Base-by-base conservation (phyloP, 2,888 invertebrate genomes). In the Cheilosia pagana region DNA sequence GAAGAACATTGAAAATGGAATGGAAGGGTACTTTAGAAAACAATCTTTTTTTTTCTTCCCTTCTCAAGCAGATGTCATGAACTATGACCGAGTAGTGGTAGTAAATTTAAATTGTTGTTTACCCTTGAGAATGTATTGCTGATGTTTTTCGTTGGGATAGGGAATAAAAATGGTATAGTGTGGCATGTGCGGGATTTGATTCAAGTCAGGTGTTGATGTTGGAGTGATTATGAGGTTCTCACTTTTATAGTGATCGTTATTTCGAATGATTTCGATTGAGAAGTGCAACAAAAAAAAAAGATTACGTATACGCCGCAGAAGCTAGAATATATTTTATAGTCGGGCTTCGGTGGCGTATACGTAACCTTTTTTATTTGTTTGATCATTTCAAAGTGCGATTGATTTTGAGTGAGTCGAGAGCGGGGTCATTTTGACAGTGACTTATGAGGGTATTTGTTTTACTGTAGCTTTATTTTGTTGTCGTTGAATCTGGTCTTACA, bases 51-150 rank as follows among this genome's bases (percentile, higher is more conserved):
- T 67, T 70, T 75, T 48, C 53, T 35, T 39, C 28, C 23, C 23
- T 57, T 45, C 21, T 35, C 41, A 41, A 81, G 35, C 85, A 85
- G 70, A 85, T 85, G 85, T 76, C 85, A 76, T 81, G 85, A 85
- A 85, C 85, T 85, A 85, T 81, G 85, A 85, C 85, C 85, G 79
- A 81, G 70, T 76, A 62, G 62, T 76, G 71, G 79, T 67, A 85
- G 85, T 85, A 81, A 85, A 85, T 85, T 85, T 81, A 72, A 76
- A 81, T 85, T 85, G 85, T 81, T 81, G 85, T 85, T 81, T 76
- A 81, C 81, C 75, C 75, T 75, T 71, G 75, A 63, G 75, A 53
- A 65, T 72, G 55, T 72, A 62, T 60, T 43, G 70, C 45, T 52
- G 39, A 25, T 53, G 39, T 2, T 59, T 52, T 19, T 48, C 14